phyloP scores from a whole-genome alignment of 1,140 invertebrate genomes.

The Apis dorsata region DNA sequence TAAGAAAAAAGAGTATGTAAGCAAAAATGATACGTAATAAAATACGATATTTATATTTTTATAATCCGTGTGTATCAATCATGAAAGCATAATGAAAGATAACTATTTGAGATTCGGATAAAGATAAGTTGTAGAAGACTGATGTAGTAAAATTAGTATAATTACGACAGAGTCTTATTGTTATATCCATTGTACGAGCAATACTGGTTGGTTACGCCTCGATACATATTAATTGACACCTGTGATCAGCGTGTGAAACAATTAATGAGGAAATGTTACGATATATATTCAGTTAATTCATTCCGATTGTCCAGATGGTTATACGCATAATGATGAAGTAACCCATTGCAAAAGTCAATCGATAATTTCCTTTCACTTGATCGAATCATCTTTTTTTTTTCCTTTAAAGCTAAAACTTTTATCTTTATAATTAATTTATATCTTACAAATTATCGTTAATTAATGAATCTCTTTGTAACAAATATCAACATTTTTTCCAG shows the following conservation, averaged over 20 bases:
- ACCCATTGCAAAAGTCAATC: slow-evolving; percentile 15
- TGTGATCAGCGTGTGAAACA: slow-evolving; percentile 39
- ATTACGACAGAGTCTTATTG: background rate
- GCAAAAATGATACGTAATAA: too few relatives aligned
- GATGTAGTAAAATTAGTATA: background rate
- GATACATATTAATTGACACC: slow-evolving; percentile 48
- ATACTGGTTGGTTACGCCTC: background rate
- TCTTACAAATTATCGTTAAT: too few relatives aligned
- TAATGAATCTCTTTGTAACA: background rate
- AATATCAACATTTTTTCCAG: background rate
- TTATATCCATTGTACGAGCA: background rate
- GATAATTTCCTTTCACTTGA: background rate
- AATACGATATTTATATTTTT: too few relatives aligned
- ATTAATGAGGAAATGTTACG: slow-evolving; percentile 35
- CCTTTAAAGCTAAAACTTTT: too few relatives aligned
- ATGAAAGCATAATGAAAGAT: rapidly evolving
- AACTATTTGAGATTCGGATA: background rate
- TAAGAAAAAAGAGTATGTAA: too few relatives aligned
- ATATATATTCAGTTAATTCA: slow-evolving; percentile 32
- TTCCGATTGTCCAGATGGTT: background rate
- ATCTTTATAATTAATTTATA: too few relatives aligned
- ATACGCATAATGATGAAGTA: background rate
- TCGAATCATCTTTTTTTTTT: background rate
- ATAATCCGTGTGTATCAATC: too few relatives aligned
- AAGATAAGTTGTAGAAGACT: background rate